Evolutionary conservation across 2,888 invertebrate species (phyloP), one percentile per base, ranked within the genome.

Genomic region (Torymus tubicola): DNA sequence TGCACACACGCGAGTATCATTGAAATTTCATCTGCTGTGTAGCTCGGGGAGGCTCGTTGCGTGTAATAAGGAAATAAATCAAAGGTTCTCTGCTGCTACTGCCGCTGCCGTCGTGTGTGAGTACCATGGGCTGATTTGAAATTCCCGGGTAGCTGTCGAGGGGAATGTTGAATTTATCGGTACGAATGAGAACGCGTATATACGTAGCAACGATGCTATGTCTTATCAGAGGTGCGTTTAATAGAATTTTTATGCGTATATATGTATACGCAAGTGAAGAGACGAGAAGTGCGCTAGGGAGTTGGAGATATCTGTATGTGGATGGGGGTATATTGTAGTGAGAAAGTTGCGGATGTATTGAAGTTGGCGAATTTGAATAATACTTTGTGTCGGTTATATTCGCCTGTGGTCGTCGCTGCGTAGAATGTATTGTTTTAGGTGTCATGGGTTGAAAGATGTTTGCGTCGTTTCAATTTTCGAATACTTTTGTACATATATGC

Each of bases 21-120:
- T 84, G 85, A 83, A 82, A 82, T 83, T 83, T 84, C 84, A 83
- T 85, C 73, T 76, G 31, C 21, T 18, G 14, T 68, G 5, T 10
- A 18, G 10, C 42, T 13, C 65, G n/a, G n/a, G 53, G 68, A n/a
- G 77, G 77, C 78, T 74, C 53, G 61, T 68, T 57, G 83, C 84
- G 82, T 82, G 84, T 85, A 84, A 85, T 84, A 83, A 82, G 82
- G 81, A 82, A 79, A 86, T 86, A 88, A 88, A 88, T 88, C 87
- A 88, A 86, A 87, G 87, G n/a, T n/a, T n/a, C n/a, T n/a, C n/a
- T n/a, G n/a, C n/a, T n/a, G n/a, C n/a, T n/a, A n/a, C n/a, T n/a
- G n/a, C n/a, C n/a, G n/a, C n/a, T n/a, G n/a, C n/a, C n/a, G 83
- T 16, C 60, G 10, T 10, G 69, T 53, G 14, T 10, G 69, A 65